These are phyloP conservation scores for Scyliorhinus canicula DNA, from an alignment of 2,797 vertebrate species.

Conservation along the genomic window DNA sequence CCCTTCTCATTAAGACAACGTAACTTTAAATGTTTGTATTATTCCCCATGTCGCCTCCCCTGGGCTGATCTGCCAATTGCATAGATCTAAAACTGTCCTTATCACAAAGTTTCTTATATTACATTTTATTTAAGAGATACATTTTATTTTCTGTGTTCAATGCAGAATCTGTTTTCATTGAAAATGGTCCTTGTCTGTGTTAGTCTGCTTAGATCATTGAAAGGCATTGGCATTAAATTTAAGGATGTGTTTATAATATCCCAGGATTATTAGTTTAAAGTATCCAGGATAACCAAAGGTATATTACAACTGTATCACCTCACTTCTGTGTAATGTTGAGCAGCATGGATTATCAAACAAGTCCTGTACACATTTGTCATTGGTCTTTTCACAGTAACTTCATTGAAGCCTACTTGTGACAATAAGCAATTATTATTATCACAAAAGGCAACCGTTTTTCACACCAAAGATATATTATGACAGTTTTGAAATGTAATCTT, in stretches of 20 bases:
- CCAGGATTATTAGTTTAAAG: background rate
- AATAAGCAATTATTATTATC: too few species aligned
- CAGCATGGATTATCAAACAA: too few species aligned
- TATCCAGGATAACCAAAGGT: background rate
- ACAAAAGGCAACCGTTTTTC: background rate
- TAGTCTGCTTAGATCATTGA: background rate
- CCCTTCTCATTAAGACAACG: background rate
- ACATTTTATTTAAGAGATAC: slow-evolving; percentile 23
- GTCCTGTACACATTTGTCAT: background rate
- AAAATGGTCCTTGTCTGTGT: background rate
- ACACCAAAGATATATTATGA: background rate
- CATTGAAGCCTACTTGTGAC: too few species aligned
- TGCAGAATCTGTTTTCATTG: slow-evolving; percentile 15
- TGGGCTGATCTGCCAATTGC: background rate
- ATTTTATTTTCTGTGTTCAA: slow-evolving; percentile 30
- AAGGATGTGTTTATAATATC: background rate
- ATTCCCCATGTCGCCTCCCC: background rate
- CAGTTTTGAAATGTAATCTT: background rate
- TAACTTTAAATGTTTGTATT: background rate
- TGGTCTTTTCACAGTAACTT: too few species aligned
- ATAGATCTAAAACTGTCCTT: background rate
- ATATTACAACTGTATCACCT: background rate
- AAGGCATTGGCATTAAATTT: background rate
- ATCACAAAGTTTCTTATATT: background rate
- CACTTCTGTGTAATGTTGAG: background rate